Evolutionary conservation across 2,113 vertebrate genomes (phyloP).

Genomic region (Siniperca knerii): DNA sequence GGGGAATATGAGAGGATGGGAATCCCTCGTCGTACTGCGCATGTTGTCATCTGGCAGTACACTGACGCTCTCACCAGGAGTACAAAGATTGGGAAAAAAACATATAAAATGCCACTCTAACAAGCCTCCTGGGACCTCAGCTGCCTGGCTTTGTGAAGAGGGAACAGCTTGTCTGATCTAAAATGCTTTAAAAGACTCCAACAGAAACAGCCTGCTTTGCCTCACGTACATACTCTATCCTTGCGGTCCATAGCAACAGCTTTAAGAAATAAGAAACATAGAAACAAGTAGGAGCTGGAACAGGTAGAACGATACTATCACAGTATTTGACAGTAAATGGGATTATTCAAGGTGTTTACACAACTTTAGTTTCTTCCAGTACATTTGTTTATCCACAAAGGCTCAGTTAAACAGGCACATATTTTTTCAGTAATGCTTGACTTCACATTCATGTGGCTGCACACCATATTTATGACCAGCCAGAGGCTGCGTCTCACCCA

Average conservation of each 20-base stretch:
- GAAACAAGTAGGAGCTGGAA: constrained; percentile 2
- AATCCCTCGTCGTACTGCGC: constrained; percentile 53
- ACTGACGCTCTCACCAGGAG: constrained; percentile 43
- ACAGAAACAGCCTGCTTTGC: constrained; percentile 49
- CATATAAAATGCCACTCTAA: constrained; percentile 73
- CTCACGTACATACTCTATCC: constrained; percentile 28
- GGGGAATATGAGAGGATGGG: constrained; percentile 42
- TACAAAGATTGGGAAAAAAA: constrained; percentile 44
- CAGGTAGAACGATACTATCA: neutral
- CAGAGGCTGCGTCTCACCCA: neutral
- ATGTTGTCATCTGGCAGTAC: constrained; percentile 56
- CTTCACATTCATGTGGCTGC: neutral
- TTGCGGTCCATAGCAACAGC: constrained; percentile 6
- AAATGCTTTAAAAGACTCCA: constrained; percentile 62
- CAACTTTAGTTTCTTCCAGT: constrained; percentile 6
- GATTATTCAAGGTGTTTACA: constrained; percentile 30
- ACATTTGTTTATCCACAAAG: constrained; percentile 23
- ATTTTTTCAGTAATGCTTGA: constrained; percentile 3
- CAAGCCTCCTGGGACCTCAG: constrained; percentile 71
- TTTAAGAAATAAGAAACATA: constrained; percentile 8
- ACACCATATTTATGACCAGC: constrained; percentile 15
- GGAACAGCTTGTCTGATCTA: constrained; percentile 72
- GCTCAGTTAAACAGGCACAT: constrained; percentile 18
- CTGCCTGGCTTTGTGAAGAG: constrained; percentile 63
- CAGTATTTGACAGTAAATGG: neutral